Evolutionary conservation across 1,140 invertebrate genomes (phyloP).

Genomic region (Drosophila parabipectinata): DNA sequence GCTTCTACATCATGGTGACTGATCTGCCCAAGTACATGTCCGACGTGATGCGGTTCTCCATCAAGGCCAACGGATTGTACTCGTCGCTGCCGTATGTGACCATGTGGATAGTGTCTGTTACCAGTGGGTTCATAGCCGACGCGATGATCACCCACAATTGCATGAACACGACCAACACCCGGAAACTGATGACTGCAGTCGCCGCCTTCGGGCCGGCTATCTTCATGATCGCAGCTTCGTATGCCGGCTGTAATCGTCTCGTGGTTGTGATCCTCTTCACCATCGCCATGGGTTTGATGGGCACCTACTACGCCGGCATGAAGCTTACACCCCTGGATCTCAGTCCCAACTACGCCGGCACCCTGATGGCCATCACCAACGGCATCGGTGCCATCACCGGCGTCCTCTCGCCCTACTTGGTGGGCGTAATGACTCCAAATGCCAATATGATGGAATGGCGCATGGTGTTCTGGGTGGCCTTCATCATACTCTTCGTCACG

Average conservation of each 20-base stretch:
- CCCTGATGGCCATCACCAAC: conserved; percentile 91
- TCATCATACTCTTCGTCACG: conserved; percentile 3
- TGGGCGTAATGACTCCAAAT: conserved; percentile 90
- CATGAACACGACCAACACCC: conserved; percentile 17
- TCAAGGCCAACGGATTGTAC: conserved; percentile 46
- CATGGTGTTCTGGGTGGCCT: conserved; percentile 29
- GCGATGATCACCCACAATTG: conserved; percentile 27
- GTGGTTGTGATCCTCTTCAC: conserved; percentile 44
- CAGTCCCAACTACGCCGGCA: conserved; percentile 90
- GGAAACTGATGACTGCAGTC: conserved; percentile 9
- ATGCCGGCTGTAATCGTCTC: conserved; percentile 37
- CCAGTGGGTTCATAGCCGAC: conserved; percentile 45
- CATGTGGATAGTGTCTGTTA: conserved; percentile 51
- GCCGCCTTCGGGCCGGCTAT: conserved; percentile 48
- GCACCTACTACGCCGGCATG: conserved; percentile 88
- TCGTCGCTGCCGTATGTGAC: conserved; percentile 58
- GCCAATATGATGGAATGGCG: conserved; percentile 56
- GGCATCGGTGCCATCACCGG: conserved; percentile 91
- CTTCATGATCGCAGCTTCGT: conserved; percentile 54
- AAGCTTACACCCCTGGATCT: conserved; percentile 91
- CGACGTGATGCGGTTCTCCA: conserved; percentile 51
- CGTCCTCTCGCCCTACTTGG: conserved; percentile 90
- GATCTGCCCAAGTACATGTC: conserved; percentile 88
- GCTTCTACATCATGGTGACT: conserved; percentile 94
- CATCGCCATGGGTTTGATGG: conserved; percentile 85